These are phyloP conservation scores for Hephaestus fuliginosus DNA, from an alignment of 2,797 vertebrate species.

Conservation along the genomic window DNA sequence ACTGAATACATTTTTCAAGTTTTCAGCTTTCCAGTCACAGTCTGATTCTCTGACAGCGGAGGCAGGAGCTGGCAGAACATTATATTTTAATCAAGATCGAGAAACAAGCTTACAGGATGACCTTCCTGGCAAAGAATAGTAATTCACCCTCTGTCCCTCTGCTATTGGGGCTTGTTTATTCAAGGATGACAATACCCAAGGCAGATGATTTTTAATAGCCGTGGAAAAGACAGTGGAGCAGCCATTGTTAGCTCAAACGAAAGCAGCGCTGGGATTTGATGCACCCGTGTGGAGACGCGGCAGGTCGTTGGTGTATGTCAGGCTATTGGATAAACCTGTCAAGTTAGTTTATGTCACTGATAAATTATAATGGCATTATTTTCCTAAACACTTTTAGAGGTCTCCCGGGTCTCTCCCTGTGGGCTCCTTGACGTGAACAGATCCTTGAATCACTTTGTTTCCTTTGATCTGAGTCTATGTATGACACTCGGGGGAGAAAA, in stretches of 20 bases:
- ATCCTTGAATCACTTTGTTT: conserved; percentile 21
- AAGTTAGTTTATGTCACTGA: conserved; percentile 68
- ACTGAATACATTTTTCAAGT: conserved; percentile 41
- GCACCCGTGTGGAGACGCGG: conserved; percentile 36
- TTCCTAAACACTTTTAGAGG: conserved; percentile 47
- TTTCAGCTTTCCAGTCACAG: conserved; percentile 51
- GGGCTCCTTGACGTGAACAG: conserved; percentile 37
- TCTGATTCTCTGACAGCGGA: conserved; percentile 55
- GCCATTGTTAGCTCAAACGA: conserved; percentile 61
- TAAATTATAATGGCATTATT: conserved; percentile 58
- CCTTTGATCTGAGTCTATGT: conserved; percentile 1
- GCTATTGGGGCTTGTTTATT: conserved; percentile 58
- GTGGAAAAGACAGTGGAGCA: conserved; percentile 41
- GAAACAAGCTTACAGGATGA: conserved; percentile 53
- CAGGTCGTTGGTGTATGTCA: conserved; percentile 67
- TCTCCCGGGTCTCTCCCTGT: conserved; percentile 33
- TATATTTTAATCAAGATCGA: conserved; percentile 62
- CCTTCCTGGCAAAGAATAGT: conserved; percentile 53
- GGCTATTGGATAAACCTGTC: conserved; percentile 70
- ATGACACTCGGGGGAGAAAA: neutral
- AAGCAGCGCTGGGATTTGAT: conserved; percentile 48
- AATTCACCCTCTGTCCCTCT: conserved; percentile 52
- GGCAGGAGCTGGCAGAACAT: conserved; percentile 26
- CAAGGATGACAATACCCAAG: conserved; percentile 55
- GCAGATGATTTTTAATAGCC: conserved; percentile 59